Conservation (phyloP, 2,113 vertebrate genomes). For the Grantiella picta region DNA sequence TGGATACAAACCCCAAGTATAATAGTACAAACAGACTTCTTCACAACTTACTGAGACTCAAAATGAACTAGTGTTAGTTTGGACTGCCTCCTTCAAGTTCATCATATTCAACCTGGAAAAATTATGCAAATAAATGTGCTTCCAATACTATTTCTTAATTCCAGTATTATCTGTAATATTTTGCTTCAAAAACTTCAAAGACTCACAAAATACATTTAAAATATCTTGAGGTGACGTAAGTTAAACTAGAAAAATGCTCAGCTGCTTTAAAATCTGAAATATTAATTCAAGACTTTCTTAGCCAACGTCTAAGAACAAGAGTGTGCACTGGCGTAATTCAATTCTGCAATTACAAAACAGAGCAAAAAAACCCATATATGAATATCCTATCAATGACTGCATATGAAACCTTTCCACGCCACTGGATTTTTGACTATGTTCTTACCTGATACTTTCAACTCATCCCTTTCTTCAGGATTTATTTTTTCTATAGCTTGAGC, state of each 20-base stretch:
- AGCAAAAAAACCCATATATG: rapidly evolving
- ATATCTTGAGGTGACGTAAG: neutral
- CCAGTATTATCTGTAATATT: neutral
- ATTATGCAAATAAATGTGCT: slow-evolving; percentile 18
- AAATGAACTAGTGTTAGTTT: slow-evolving; percentile 18
- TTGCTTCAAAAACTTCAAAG: neutral
- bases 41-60: slow-evolving; percentile 26
- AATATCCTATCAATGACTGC: neutral
- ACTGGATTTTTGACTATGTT: neutral
- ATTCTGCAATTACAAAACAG: neutral
- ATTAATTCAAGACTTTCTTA: neutral
- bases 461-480: slow-evolving; percentile 93
- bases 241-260: neutral
- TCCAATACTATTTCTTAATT: neutral
- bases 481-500: slow-evolving; percentile 87
- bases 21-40: slow-evolving; percentile 2
- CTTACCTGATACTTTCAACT: slow-evolving; percentile 94
- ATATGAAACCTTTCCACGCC: neutral
- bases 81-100: slow-evolving; percentile 27
- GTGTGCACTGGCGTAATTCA: neutral
- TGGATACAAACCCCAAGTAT: neutral
- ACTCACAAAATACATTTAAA: neutral
- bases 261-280: neutral
- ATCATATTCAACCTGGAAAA: slow-evolving; percentile 22
- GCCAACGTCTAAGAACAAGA: neutral